Base-by-base conservation (phyloP, 2,113 vertebrate genomes). In the Passerina amoena region DNA sequence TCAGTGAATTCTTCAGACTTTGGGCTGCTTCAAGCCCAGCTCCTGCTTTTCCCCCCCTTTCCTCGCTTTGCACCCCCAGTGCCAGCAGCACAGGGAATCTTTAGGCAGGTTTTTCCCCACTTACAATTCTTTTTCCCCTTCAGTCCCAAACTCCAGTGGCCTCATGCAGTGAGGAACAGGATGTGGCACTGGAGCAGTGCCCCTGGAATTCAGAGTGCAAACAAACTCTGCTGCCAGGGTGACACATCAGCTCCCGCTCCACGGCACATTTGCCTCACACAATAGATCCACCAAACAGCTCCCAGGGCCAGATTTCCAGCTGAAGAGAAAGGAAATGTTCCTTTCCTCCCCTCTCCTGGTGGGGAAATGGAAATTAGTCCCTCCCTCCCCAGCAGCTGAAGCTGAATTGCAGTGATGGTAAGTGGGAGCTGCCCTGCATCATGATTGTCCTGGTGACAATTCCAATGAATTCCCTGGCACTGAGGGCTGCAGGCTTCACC, bases 311-410 rank as follows among this genome's bases (percentile, higher is more conserved):
- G 50, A 22, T 25, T 14, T 63, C 45, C 3, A 54, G 59, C 10
- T 82, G 1, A 14, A 33, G 65, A 59, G 45, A 86, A 66, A 90
- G 59, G 75, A 93, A 88, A 81, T 30, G n/a, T 5, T 86, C 60
- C 60, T 92, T 93, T 94, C 76, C 51, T 95, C 79, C 50, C n/a
- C 18, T 69, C 7, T 89, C 13, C 68, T 73, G 6, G 0, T 27
- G 44, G 48, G 82, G 71, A 91, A 93, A 81, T 68, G 76, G 64
- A 77, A 85, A 80, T 88, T 33, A 92, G 48, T 82, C 82, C 45
- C 61, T 87, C 68, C 54, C 73, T 80, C 3, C 10, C 31, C 71
- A 57, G 6, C 48, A 50, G 38, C 50, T 66, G 82, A 72, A 59
- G 13, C 56, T 47, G 73, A 23, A 87, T 89, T 85, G 42, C 64